Conservation (phyloP, 2,888 invertebrate genomes). For the Trichacis sp. region DNA sequence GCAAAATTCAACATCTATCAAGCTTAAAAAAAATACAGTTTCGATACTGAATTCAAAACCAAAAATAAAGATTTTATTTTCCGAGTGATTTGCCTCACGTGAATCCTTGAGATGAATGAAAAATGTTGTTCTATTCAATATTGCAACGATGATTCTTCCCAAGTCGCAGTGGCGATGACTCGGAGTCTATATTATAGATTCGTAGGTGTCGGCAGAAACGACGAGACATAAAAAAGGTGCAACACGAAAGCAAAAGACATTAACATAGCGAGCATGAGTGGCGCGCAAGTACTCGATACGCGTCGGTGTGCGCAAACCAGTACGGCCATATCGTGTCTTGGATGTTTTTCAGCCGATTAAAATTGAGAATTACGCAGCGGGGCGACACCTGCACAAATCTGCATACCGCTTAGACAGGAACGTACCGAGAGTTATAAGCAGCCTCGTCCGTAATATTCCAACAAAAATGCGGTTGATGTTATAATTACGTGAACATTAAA, state of each 20-base stretch:
- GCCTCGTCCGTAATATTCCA: conserved; percentile 1
- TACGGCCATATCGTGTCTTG: conserved; percentile 24
- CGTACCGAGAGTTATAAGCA: conserved; percentile 16
- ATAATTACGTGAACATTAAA: no score
- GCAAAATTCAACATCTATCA: no score
- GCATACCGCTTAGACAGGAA: conserved; percentile 57
- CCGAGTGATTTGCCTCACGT: no score
- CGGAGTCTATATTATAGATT: not conserved
- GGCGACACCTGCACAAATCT: conserved; percentile 58
- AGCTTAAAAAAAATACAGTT: no score
- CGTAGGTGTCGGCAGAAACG: not conserved
- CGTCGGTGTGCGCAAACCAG: conserved; percentile 21
- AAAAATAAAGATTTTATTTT: no score
- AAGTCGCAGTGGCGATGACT: not conserved
- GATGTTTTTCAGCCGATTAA: conserved; percentile 49
- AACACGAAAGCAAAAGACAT: conserved; percentile 13
- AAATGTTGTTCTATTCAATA: no score
- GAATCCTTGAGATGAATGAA: no score
- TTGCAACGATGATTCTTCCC: not conserved
- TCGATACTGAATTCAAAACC: no score
- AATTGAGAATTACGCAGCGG: conserved; percentile 53
- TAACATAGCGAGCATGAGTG: conserved; percentile 11
- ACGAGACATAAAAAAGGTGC: conserved; percentile 1
- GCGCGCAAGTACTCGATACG: not conserved
- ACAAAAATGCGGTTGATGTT: not conserved